Evolutionary conservation across 2,797 vertebrate species (phyloP), one percentile per base, ranked within the genome.

Genomic region (Catamblyrhynchus diadema): DNA sequence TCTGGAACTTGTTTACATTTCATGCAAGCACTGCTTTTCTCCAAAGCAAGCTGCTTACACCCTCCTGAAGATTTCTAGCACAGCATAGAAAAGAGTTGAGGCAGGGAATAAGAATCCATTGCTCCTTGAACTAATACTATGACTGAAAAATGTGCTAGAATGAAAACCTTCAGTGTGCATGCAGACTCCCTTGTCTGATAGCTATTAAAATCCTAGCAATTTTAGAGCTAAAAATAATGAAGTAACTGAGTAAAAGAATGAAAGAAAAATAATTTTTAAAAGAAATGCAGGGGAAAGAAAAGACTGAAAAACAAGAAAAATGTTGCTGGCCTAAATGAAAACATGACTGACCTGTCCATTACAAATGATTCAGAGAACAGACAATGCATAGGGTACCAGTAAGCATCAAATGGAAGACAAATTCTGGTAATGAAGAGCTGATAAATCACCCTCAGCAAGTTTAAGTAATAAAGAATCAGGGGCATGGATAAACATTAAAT

Each of bases 21-120:
- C 27, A 93, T 32, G 16, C 10, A 82, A 81, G 33, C 57, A 42
- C 18, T 59, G 28, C 18, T n/a, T n/a, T 80, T 85, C 60, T 91
- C 42, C 77, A 78, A 39, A 86, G 17, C 41, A 78, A 81, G 39
- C 45, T 67, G 20, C 42, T 86, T 72, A 84, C 5, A 9, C 15
- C 61, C 67, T 19, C 25, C 54, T 67, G 8, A 64, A 71, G 17
- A 51, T 56, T 70, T 66, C 85, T 66, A 56, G 24, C n/a, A 53
- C 10, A 64, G 53, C 1, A 0, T 0, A 59, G 28, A 33, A 39
- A 72, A 44, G 14, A 0, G 0, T 1, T 77, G 61, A 85, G 20
- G 25, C 20, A 75, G 28, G 20, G 25, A 88, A 9, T 20, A 61
- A 74, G 15, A 71, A 53, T 23, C 33, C 33, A 30, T 1, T 47